phyloP scores from a whole-genome alignment of 2,113 vertebrate genomes.

The Morone saxatilis region DNA sequence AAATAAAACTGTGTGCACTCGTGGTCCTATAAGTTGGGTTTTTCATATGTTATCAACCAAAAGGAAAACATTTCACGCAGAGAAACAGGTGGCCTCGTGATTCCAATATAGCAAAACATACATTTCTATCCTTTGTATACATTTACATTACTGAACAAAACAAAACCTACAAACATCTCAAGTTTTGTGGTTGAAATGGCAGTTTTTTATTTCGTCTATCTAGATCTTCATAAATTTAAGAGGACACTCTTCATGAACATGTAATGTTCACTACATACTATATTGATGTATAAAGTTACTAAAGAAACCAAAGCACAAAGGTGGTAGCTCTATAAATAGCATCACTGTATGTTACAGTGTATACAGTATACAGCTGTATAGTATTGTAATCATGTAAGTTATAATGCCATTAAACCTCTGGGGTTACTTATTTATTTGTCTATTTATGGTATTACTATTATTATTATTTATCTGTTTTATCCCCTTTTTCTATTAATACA shows the following conservation, averaged over 20 bases:
- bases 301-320: background rate
- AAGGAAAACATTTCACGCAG: background rate
- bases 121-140: too few species aligned
- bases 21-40: background rate
- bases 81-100: background rate
- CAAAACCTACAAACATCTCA: too few species aligned
- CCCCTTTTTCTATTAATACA: too few species aligned
- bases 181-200: too few species aligned
- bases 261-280: background rate
- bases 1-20: background rate
- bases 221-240: background rate
- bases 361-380: background rate
- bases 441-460: too few species aligned
- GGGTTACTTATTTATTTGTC: too few species aligned
- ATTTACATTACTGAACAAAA: too few species aligned
- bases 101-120: too few species aligned
- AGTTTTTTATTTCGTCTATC: too few species aligned
- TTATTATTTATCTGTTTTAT: too few species aligned
- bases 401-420: background rate
- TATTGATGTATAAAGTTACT: background rate
- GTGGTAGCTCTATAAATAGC: background rate
- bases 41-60: background rate
- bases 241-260: too few species aligned
- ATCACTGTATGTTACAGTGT: too few species aligned
- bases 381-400: background rate